Percentiles rank a stretch among this genome's conserved stretches.
Evolutionary conservation across 2,113 vertebrate genomes (phyloP).

Genomic region (Chitala chitala): DNA sequence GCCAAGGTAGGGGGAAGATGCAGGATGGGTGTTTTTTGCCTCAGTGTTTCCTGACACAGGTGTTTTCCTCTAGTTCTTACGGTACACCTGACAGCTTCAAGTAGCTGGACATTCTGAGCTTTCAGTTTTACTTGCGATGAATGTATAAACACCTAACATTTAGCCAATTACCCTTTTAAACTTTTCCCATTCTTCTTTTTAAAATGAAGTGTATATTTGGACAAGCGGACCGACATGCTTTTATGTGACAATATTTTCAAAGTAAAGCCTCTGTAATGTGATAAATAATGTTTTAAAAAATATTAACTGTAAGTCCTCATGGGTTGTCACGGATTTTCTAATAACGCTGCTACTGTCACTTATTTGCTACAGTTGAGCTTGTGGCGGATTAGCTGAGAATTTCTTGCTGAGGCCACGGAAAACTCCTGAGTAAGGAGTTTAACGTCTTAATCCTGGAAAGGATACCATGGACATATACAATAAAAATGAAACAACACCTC

Average conservation of each 20-base stretch:
- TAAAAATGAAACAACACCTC: neutral
- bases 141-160: neutral
- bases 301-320: neutral
- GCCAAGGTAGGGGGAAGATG: neutral
- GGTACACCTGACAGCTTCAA: neutral
- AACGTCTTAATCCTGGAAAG: conserved; percentile 14
- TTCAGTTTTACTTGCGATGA: neutral
- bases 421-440: conserved; percentile 6
- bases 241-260: neutral
- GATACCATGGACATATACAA: neutral
- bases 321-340: conserved; percentile 1
- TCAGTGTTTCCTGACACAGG: too few relatives aligned
- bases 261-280: neutral
- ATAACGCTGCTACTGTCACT: neutral
- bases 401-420: conserved; percentile 5
- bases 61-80: too few relatives aligned
- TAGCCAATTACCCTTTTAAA: neutral
- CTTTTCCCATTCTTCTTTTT: neutral
- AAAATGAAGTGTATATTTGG: neutral
- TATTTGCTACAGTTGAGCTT: neutral
- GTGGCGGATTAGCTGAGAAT: neutral
- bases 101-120: neutral
- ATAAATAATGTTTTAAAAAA: neutral
- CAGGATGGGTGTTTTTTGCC: too few relatives aligned
- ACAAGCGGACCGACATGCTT: neutral